Percentiles rank a stretch among this genome's conserved stretches.
Conservation (phyloP, 2,797 vertebrate species). For the Tympanoctomys barrerae region DNA sequence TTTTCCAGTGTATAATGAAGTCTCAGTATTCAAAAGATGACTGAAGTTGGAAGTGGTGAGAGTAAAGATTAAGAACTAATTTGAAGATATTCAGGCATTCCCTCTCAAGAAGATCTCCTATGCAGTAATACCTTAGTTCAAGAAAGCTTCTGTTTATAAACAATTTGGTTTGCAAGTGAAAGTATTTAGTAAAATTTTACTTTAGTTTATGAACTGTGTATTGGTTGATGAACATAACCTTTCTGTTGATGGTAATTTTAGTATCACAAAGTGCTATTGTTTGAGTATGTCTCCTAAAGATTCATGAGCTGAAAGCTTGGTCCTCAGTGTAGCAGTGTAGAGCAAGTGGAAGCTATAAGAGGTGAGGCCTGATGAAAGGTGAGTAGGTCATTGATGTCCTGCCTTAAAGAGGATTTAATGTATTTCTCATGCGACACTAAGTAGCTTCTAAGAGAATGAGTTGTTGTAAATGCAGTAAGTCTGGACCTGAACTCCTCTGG, state of each 20-base stretch:
- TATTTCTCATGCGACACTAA: not conserved
- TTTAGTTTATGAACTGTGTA: not conserved
- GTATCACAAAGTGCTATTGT: not conserved
- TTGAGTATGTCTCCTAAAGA: not conserved
- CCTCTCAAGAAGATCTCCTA: not conserved
- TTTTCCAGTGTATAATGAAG: not conserved
- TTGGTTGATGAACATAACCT: not conserved
- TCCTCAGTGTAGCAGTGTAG: not conserved
- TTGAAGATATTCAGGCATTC: not conserved
- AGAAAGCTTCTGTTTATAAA: not conserved
- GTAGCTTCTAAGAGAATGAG: not conserved
- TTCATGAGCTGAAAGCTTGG: not conserved
- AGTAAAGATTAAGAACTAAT: not conserved
- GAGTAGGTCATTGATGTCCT: not conserved
- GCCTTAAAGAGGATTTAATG: not conserved
- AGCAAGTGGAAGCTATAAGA: not conserved
- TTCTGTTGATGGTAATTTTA: conserved; percentile 15
- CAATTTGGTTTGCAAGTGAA: not conserved
- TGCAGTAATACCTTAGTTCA: not conserved
- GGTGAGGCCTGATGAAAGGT: not conserved
- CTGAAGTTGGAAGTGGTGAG: not conserved
- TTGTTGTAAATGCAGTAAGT: not conserved
- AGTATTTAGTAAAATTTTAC: not conserved
- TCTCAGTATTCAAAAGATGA: not conserved
- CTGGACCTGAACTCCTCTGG: not conserved